phyloP scores from a whole-genome alignment of 2,113 vertebrate genomes.

The cattle (Bos taurus) region DNA sequence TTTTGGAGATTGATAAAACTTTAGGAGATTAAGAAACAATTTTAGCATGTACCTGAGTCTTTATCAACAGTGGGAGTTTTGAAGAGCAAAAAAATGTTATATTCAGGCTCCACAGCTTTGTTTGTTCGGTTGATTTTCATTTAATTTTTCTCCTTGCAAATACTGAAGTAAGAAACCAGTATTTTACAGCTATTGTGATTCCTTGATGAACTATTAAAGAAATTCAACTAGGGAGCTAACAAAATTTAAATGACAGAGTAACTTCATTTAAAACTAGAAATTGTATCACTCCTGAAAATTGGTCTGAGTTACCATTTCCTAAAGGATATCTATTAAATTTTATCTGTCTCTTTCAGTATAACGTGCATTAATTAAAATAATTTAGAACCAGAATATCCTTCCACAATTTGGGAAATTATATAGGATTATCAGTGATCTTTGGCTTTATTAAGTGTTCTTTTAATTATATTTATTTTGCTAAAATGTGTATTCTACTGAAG shows the following conservation, averaged over 20 bases:
- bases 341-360: background rate
- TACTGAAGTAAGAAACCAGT: background rate
- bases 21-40: background rate
- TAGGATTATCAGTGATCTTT: background rate
- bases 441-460: background rate
- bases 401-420: background rate
- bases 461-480: background rate
- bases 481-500: background rate
- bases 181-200: background rate
- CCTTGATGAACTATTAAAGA: background rate
- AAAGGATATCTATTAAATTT: background rate
- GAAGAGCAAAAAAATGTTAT: background rate
- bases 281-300: background rate
- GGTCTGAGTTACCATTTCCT: background rate
- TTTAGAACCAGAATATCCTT: background rate
- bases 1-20: background rate
- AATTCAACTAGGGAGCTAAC: constrained; percentile 12
- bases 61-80: background rate
- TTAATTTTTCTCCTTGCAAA: constrained; percentile 1
- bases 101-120: background rate
- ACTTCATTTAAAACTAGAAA: constrained; percentile 26
- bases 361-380: background rate
- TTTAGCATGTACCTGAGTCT: background rate
- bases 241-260: constrained; percentile 3
- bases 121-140: background rate